Evolutionary conservation across 2,113 vertebrate genomes (phyloP).

Genomic region (Leucosticte australis): DNA sequence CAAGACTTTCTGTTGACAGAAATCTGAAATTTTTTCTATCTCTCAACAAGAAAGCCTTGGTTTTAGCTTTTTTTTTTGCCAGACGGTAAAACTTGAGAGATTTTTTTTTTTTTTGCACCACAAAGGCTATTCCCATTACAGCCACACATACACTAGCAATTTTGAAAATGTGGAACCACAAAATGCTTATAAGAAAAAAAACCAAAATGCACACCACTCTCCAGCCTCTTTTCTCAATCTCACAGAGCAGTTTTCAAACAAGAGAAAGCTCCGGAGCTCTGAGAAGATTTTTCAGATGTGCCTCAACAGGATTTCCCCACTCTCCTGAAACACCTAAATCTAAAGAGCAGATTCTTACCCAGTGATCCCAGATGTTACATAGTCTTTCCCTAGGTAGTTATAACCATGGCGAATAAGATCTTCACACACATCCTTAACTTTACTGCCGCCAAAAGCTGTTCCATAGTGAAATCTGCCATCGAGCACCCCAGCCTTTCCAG

Average conservation of each 20-base stretch:
- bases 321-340: background rate
- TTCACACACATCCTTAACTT: conserved; percentile 98
- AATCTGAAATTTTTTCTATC: background rate
- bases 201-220: background rate
- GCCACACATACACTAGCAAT: background rate
- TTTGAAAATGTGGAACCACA: background rate
- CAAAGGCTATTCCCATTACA: background rate
- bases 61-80: background rate
- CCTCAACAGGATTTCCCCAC: background rate
- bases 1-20: background rate
- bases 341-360: conserved; percentile 79
- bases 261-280: background rate
- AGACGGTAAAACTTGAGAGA: background rate
- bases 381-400: conserved; percentile 98
- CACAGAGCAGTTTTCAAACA: background rate
- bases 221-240: background rate
- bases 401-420: conserved; percentile 96
- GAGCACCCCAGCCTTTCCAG: conserved; percentile 93
- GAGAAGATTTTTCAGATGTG: conserved; percentile 2
- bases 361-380: conserved; percentile 97
- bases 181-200: background rate
- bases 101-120: background rate
- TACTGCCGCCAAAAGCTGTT: conserved; percentile 96
- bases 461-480: conserved; percentile 96
- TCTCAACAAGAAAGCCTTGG: background rate